A percentile compares a stretch with the other conserved stretches of the same genome.
phyloP scores from a whole-genome alignment of 2,113 vertebrate genomes.

The Seriola quinqueradiata region DNA sequence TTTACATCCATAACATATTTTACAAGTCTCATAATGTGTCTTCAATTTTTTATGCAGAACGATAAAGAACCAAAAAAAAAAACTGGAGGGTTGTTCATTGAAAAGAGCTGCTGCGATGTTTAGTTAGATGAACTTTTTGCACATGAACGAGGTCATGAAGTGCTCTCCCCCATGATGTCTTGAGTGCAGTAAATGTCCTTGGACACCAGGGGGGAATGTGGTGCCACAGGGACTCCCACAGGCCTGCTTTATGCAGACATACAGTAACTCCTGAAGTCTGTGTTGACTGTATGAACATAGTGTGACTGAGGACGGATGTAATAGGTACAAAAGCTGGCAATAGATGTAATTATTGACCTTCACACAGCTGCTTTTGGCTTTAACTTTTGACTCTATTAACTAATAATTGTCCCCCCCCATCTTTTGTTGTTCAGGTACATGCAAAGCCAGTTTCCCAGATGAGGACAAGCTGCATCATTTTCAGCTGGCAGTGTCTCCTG shows the following conservation, averaged over 20 bases:
- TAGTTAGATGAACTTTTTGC: not conserved
- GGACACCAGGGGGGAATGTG: slow-evolving; percentile 71
- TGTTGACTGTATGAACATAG: not conserved
- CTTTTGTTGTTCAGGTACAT: slow-evolving; percentile 88
- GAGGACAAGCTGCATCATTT: slow-evolving; percentile 96
- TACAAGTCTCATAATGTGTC: not conserved
- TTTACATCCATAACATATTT: not conserved
- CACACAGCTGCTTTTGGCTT: slow-evolving; percentile 7
- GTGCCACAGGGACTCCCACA: slow-evolving; percentile 31
- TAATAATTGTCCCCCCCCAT: not conserved
- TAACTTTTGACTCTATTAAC: not conserved
- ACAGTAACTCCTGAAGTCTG: slow-evolving; percentile 6
- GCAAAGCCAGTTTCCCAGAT: slow-evolving; percentile 95
- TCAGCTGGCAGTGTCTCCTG: slow-evolving; percentile 93
- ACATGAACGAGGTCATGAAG: not conserved
- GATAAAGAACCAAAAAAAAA: not conserved
- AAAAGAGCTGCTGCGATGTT: not conserved
- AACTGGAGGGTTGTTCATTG: not conserved
- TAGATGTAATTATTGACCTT: not conserved
- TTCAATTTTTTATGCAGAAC: not conserved
- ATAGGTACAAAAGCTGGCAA: not conserved
- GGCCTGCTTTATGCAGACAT: not conserved
- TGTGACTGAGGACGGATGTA: not conserved
- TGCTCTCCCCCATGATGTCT: not conserved
- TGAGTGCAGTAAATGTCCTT: slow-evolving; percentile 39